These are phyloP conservation scores for Cavia porcellus DNA, from an alignment of 2,113 vertebrate genomes.

Conservation along the genomic window DNA sequence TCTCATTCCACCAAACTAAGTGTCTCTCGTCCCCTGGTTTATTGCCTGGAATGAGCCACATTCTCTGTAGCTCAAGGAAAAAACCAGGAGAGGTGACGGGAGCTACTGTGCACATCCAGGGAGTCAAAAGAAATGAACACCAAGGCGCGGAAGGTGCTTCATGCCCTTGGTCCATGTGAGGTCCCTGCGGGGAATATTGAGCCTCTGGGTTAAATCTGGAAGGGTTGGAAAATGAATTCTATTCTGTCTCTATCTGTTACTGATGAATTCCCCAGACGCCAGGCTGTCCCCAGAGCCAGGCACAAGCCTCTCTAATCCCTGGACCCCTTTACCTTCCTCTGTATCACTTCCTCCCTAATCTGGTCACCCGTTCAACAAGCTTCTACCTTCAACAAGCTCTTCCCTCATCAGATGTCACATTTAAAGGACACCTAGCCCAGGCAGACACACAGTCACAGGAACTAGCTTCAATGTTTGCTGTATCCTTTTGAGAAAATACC, in stretches of 20 bases:
- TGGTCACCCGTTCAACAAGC: not conserved
- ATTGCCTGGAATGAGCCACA: not conserved
- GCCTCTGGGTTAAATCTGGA: not conserved
- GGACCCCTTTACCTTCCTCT: not conserved
- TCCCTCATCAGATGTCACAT: not conserved
- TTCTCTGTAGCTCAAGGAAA: not conserved
- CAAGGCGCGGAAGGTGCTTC: not conserved
- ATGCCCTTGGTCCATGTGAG: not conserved
- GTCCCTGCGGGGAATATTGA: not conserved
- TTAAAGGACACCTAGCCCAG: not conserved
- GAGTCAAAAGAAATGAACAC: not conserved
- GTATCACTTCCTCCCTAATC: not conserved
- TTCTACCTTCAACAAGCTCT: too few species aligned
- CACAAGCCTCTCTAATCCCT: not conserved
- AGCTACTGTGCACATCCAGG: not conserved
- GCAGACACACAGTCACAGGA: not conserved
- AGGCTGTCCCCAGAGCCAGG: rapidly evolving
- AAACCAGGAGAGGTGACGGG: not conserved
- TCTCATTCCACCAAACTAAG: not conserved
- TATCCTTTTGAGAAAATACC: not conserved
- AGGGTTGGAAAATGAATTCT: not conserved
- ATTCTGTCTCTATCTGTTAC: not conserved
- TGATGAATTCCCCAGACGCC: not conserved
- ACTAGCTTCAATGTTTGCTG: not conserved
- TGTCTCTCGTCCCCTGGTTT: not conserved